A percentile compares a stretch with the other conserved stretches of the same genome.
phyloP scores from a whole-genome alignment of 1,140 invertebrate genomes.

The Pachyrhynchus sulphureomaculatus region DNA sequence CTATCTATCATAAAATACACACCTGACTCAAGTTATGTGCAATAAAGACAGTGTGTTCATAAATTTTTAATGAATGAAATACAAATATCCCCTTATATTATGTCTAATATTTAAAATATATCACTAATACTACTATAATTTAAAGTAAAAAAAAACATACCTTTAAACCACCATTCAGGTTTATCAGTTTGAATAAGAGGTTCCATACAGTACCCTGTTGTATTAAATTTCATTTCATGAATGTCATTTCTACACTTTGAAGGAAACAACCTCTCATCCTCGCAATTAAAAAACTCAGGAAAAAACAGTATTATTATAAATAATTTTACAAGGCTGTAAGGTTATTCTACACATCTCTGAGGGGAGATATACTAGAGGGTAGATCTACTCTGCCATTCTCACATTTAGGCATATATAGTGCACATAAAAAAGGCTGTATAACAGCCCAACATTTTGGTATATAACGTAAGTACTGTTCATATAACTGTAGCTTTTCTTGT shows the following conservation, averaged over 20 bases:
- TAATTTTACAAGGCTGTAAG: slow-evolving; percentile 76
- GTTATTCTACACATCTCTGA: slow-evolving; percentile 87
- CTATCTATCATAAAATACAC: too few species aligned
- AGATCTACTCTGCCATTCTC: slow-evolving; percentile 72
- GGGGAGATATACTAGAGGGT: too few species aligned
- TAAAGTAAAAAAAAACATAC: too few species aligned
- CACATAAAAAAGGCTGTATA: slow-evolving; percentile 88
- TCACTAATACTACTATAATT: too few species aligned
- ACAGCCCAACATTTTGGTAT: slow-evolving; percentile 94
- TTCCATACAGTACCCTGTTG: slow-evolving; percentile 72
- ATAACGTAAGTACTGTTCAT: slow-evolving; percentile 70
- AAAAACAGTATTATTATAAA: slow-evolving; percentile 75
- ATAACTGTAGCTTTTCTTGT: slow-evolving; percentile 69
- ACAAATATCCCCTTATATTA: too few species aligned
- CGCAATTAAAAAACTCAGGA: slow-evolving; percentile 79
- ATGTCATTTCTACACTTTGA: slow-evolving; percentile 76
- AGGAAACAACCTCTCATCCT: slow-evolving; percentile 74
- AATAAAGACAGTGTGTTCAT: too few species aligned
- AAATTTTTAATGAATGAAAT: too few species aligned
- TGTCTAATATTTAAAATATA: too few species aligned
- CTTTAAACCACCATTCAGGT: slow-evolving; percentile 77
- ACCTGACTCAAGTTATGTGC: too few species aligned
- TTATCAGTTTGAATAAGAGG: slow-evolving; percentile 83
- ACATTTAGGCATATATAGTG: slow-evolving; percentile 89
- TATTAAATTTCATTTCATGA: slow-evolving; percentile 83